A percentile compares a stretch with the other conserved stretches of the same genome.
Evolutionary conservation across 2,888 invertebrate species (phyloP).

Genomic region (Drosophila prolongata): DNA sequence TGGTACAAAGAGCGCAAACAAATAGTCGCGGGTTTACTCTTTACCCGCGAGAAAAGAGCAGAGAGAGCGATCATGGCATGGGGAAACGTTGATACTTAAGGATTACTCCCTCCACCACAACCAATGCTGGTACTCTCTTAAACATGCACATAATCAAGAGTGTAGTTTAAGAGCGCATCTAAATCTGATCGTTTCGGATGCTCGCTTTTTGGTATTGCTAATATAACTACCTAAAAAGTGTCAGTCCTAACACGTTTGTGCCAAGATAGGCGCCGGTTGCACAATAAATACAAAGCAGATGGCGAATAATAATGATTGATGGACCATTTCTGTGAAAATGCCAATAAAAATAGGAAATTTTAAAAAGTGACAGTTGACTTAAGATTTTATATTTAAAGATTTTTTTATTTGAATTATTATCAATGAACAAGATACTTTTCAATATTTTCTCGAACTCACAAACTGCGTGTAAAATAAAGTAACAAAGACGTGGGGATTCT

Average conservation of each 20-base stretch:
- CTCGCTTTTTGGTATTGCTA: background rate
- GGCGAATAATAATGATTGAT: conserved; percentile 26
- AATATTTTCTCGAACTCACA: no score
- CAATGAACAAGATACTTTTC: no score
- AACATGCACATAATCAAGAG: background rate
- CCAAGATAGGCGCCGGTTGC: conserved; percentile 35
- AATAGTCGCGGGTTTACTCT: conserved; percentile 7
- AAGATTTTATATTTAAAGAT: background rate
- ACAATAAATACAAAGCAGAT: conserved; percentile 24
- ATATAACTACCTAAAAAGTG: conserved; percentile 10
- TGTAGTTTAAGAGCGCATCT: background rate
- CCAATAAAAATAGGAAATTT: background rate
- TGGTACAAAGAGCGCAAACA: conserved; percentile 9
- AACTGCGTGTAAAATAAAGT: no score
- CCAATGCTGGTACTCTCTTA: no score
- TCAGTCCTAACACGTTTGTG: conserved; percentile 23
- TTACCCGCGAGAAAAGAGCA: conserved; percentile 2
- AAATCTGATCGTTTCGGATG: background rate
- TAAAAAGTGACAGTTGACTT: background rate
- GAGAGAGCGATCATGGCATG: conserved; percentile 11
- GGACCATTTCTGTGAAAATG: conserved; percentile 3
- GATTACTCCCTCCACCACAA: no score
- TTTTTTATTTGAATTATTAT: background rate
- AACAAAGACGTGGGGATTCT: background rate
- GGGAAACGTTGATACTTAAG: no score